phyloP scores from a whole-genome alignment of 2,888 invertebrate species.

The Drosophila koepferae region DNA sequence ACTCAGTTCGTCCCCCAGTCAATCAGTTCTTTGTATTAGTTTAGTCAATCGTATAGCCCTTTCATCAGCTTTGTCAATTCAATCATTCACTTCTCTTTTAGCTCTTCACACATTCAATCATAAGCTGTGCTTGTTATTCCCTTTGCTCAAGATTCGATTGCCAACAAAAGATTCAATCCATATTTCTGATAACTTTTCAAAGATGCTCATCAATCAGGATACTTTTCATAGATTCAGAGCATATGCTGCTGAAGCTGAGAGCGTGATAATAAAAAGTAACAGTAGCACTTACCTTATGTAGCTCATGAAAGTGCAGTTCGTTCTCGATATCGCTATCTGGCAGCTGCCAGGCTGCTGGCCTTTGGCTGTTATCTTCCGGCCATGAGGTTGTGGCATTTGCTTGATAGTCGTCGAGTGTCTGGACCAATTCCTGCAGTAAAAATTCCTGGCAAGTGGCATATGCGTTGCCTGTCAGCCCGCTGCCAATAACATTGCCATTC shows the following conservation, averaged over 20 bases:
- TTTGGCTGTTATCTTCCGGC: constrained; percentile 9
- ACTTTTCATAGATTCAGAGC: neutral
- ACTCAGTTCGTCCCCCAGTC: neutral
- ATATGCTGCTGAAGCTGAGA: neutral
- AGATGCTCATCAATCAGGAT: constrained; percentile 3
- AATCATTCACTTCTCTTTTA: neutral
- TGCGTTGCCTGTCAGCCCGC: constrained; percentile 47
- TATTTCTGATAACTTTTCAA: neutral
- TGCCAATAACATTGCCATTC: constrained; percentile 50
- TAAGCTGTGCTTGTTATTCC: too few relatives aligned
- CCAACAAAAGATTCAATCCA: too few relatives aligned
- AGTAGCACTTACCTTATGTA: constrained; percentile 30
- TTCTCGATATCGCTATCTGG: constrained; percentile 18
- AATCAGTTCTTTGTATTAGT: neutral
- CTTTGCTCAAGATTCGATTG: neutral
- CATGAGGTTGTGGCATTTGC: constrained; percentile 23
- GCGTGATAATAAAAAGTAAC: neutral
- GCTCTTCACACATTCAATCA: neutral
- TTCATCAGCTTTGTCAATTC: neutral
- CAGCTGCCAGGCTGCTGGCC: constrained; percentile 36
- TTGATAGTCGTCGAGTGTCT: constrained; percentile 36
- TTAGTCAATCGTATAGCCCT: neutral
- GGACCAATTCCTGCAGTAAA: constrained; percentile 63
- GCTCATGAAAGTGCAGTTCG: constrained; percentile 3
- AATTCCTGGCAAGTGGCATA: constrained; percentile 71